Evolutionary conservation across 2,797 vertebrate species (phyloP), one percentile per base, ranked within the genome.

Genomic region (Typhlichthys subterraneus): DNA sequence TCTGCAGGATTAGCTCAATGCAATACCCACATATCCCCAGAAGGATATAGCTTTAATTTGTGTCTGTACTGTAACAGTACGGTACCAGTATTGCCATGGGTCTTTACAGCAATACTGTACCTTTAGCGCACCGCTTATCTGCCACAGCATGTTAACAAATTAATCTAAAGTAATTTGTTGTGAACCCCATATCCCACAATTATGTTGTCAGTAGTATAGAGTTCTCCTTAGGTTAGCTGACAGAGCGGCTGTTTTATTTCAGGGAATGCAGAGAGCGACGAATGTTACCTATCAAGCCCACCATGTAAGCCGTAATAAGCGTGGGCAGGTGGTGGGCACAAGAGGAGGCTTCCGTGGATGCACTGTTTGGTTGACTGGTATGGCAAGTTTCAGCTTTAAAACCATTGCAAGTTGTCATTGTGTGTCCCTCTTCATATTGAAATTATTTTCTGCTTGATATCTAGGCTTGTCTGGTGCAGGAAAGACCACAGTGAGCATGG

Each of bases 401-500:
- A 1, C 12, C 8, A 49, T 14, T 47, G 52, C 1, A 13, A 0
- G 0, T 9, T 61, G 33, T 14, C 6, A 1, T 47, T 12, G 15
- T 57, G 8, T 14, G 8, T 57, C 5, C 12, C 53, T 15, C 52
- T 2, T 53, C 3, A 14, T 54, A 59, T 59, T 29, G 1, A 7
- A 38, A 14, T 52, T 12, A 54, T 67, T 72, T 59, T 15, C 17
- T 59, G 29, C 2, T 33, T 19, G 45, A 5, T 62, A 11, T 17
- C 8, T 69, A 99, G 98, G 98, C 61, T 77, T 99, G 0, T 99
- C 98, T 1, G 97, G 98, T 53, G 98, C 97, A 23, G 97, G 98
- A n/a, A 99, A 99, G 91, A 99, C 98, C 17, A 99, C 97, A 0
- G 96, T 99, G 61, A 99, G 97, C 91, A 99, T 99, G 97, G 98